These are phyloP conservation scores for Lycia hirtaria DNA, from an alignment of 2,888 invertebrate genomes.

Conservation along the genomic window DNA sequence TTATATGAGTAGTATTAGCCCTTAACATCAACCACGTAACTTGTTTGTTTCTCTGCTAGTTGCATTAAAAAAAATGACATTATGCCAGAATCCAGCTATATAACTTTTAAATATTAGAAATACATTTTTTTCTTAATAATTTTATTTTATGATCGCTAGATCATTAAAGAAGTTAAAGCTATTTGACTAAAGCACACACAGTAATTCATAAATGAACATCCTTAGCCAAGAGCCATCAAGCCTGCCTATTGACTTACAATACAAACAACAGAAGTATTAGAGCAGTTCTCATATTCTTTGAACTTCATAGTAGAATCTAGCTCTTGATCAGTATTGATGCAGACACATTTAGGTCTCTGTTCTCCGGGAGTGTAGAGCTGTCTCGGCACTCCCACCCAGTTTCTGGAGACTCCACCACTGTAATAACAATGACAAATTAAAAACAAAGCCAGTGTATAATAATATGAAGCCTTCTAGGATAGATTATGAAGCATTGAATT, in stretches of 20 bases:
- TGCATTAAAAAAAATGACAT: too few species aligned
- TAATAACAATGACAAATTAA: slow-evolving; percentile 41
- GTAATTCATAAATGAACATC: too few species aligned
- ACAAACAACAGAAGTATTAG: slow-evolving; percentile 83
- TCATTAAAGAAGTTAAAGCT: too few species aligned
- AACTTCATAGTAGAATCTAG: slow-evolving; percentile 55
- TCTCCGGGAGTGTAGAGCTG: slow-evolving; percentile 90
- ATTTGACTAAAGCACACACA: too few species aligned
- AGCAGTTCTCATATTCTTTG: slow-evolving; percentile 88
- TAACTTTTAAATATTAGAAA: too few species aligned
- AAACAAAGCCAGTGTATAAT: not conserved
- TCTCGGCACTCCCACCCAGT: slow-evolving; percentile 96
- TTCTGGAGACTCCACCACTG: slow-evolving; percentile 95
- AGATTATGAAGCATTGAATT: too few species aligned
- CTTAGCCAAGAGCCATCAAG: slow-evolving; percentile 10
- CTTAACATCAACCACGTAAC: too few species aligned
- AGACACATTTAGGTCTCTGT: slow-evolving; percentile 91
- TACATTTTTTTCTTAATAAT: too few species aligned
- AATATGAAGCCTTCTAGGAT: not conserved
- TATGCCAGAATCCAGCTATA: too few species aligned
- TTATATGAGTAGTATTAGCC: too few species aligned
- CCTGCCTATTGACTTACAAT: slow-evolving; percentile 55
- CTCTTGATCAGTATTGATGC: slow-evolving; percentile 85
- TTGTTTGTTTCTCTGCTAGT: too few species aligned
- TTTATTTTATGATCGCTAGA: too few species aligned